phyloP scores from a whole-genome alignment of 2,113 vertebrate species.

The Hippocampus mohnikei region DNA sequence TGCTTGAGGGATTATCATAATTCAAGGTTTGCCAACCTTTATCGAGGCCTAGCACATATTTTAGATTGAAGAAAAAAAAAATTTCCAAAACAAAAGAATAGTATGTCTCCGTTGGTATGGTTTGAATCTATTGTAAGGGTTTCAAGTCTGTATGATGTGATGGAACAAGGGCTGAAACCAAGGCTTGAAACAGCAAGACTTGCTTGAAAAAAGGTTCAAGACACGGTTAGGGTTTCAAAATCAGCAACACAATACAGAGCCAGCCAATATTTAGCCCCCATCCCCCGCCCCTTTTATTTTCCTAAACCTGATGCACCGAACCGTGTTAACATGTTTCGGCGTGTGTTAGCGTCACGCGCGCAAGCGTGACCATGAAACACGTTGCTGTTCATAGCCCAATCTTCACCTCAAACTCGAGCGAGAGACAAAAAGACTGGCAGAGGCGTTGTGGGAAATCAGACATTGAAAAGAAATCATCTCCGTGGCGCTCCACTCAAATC shows the following conservation, averaged over 20 bases:
- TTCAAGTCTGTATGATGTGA: no score
- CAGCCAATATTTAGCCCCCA: no score
- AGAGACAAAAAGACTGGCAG: conserved; percentile 37
- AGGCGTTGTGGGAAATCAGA: conserved; percentile 32
- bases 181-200: no score
- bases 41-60: neutral
- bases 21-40: neutral
- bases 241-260: no score
- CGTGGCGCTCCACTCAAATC: conserved; percentile 36
- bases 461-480: conserved; percentile 9
- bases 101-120: no score
- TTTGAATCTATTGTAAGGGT: no score
- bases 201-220: no score
- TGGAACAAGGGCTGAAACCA: no score
- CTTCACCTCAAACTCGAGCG: neutral
- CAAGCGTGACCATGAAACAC: conserved; percentile 8
- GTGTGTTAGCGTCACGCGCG: neutral
- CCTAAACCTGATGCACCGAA: no score
- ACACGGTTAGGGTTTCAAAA: no score
- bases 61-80: neutral
- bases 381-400: neutral
- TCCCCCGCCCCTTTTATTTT: no score
- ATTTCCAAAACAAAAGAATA: no score
- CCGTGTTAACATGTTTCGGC: neutral
- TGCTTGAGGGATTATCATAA: conserved; percentile 46